Evolutionary conservation across 2,797 vertebrate species (phyloP), one percentile per base, ranked within the genome.

Genomic region (Kryptopterus vitreolus): DNA sequence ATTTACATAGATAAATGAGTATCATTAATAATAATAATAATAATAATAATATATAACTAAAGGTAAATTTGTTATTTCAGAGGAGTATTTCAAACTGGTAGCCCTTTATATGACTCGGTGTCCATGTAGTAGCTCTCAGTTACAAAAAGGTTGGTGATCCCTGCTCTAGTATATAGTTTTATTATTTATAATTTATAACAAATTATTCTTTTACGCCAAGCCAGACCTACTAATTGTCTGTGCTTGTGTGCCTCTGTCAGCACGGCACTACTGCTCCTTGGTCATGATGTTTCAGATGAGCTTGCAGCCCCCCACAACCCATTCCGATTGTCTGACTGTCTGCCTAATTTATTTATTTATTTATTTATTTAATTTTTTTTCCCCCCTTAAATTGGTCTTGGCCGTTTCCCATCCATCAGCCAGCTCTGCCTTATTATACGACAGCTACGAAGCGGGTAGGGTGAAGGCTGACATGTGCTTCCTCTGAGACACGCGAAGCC

Each of bases 401-500:
- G 48, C 29, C 26, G n/a, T 15, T 72, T 55, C 18, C 70, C 70
- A 33, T 72, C 70, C 50, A 72, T 31, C 70, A 55, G 20, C 31
- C 50, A 35, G 26, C 68, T 70, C 68, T 70, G 24, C 46, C 18
- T 0, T 12, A 53, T 53, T 43, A 48, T 4, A 65, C 18, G 4
- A n/a, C 62, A 43, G 65, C n/a, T 68, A 13, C 22, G 26, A 16
- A n/a, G 3, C 31, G 7, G 20, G 3, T 10, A 57, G 20, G 53
- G 22, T 38, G 31, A 73, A 73, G 31, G 53, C 70, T 73, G n/a
- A 31, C 66, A 70, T 13, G 29, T 71, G 69, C 69, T 53, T 53
- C 69, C 69, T 53, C 48, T 52, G 26, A 53, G 26, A 31, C 29
- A 70, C 3, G 22, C 12, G 22, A 68, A 68, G 65, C 65, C 22